Evolutionary conservation across 2,113 vertebrate genomes (phyloP).

Genomic region (Orycteropus afer): DNA sequence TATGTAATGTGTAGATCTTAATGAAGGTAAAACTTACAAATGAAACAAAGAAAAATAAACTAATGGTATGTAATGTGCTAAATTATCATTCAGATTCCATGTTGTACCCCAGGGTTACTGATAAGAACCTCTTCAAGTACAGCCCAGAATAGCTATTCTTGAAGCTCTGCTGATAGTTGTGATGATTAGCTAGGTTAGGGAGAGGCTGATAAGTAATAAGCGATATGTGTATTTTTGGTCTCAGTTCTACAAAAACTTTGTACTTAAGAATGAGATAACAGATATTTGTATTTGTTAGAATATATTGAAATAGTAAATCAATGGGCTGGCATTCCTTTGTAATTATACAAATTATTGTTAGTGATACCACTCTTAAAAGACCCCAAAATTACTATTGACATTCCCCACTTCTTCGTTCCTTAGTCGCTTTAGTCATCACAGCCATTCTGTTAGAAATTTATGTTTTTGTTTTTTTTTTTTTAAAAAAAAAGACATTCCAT

Average conservation of each 20-base stretch:
- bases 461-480: not conserved
- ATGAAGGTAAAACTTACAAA: not conserved
- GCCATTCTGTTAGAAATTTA: not conserved
- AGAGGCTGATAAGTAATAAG: not conserved
- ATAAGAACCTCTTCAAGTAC: not conserved
- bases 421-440: not conserved
- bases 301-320: slow-evolving; percentile 4
- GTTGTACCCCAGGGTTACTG: not conserved
- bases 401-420: slow-evolving; percentile 10
- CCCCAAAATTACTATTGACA: not conserved
- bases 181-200: not conserved
- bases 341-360: not conserved
- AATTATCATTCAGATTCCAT: not conserved
- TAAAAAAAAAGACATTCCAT: not conserved
- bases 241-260: slow-evolving; percentile 9
- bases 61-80: not conserved
- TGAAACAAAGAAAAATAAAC: slow-evolving; percentile 13
- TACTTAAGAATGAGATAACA: slow-evolving; percentile 9
- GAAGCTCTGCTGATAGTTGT: not conserved
- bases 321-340: not conserved
- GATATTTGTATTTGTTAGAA: slow-evolving; percentile 14
- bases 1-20: not conserved
- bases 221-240: not conserved
- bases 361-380: not conserved
- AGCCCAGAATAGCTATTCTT: not conserved